Evolutionary conservation across 2,888 invertebrate genomes (phyloP).

Genomic region (Hydrotaea diabolus): DNA sequence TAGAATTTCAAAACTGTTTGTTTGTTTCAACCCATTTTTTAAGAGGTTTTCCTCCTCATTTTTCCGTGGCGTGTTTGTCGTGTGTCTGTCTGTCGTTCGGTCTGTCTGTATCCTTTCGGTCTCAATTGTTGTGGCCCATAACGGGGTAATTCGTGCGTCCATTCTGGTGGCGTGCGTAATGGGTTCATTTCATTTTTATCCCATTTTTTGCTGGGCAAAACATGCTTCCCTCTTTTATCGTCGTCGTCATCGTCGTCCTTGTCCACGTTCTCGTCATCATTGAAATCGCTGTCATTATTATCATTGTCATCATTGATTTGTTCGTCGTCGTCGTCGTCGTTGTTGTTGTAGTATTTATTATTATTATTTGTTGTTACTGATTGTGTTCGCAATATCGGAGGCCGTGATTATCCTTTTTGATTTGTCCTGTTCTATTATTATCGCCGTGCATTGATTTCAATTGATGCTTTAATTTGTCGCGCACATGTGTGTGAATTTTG

Average conservation of each 20-base stretch:
- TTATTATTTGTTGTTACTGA: slow-evolving; percentile 69
- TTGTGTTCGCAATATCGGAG: slow-evolving; percentile 41
- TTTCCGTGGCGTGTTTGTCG: slow-evolving; percentile 31
- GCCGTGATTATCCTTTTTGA: slow-evolving; percentile 65
- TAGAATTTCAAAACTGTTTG: slow-evolving; percentile 67
- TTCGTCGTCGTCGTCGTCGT: slow-evolving; percentile 56
- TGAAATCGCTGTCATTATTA: slow-evolving; percentile 25
- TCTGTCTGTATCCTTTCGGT: slow-evolving; percentile 48
- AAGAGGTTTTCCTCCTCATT: slow-evolving; percentile 47
- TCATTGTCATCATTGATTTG: slow-evolving; percentile 37
- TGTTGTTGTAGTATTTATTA: slow-evolving; percentile 67
- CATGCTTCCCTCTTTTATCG: slow-evolving; percentile 19
- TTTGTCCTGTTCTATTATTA: slow-evolving; percentile 57
- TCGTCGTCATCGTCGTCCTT: slow-evolving; percentile 5
- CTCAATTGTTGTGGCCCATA: slow-evolving; percentile 58
- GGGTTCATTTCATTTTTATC: slow-evolving; percentile 33
- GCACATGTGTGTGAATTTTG: slow-evolving; percentile 63
- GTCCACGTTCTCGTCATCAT: background rate
- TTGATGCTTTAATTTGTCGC: slow-evolving; percentile 69
- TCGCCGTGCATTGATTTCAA: slow-evolving; percentile 65
- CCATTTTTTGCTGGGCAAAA: slow-evolving; percentile 45
- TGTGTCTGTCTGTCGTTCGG: background rate
- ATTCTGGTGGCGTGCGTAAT: slow-evolving; percentile 57
- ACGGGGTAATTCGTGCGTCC: slow-evolving; percentile 53
- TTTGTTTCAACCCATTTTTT: slow-evolving; percentile 76